Conservation (phyloP, 2,797 vertebrate species). For the Coregonus suidteri region DNA sequence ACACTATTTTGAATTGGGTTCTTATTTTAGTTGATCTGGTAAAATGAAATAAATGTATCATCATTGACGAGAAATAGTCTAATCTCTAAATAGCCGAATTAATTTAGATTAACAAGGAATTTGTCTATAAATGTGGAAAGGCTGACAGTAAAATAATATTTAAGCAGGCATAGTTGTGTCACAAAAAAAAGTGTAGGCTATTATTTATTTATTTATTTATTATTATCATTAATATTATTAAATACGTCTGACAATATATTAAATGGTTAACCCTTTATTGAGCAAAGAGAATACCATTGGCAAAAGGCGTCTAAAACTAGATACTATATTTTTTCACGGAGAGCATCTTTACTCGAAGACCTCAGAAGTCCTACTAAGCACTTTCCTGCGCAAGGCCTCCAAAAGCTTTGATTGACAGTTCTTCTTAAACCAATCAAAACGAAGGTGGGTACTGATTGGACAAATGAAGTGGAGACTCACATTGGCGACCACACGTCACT, state of each 20-base stretch:
- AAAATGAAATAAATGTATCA: background rate
- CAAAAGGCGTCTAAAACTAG: background rate
- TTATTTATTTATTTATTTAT: background rate
- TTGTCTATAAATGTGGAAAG: background rate
- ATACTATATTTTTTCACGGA: conserved; percentile 21
- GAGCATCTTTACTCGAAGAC: conserved; percentile 25
- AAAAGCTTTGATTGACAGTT: conserved; percentile 62
- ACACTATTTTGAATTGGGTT: too few species aligned
- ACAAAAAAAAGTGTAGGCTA: background rate
- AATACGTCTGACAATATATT: background rate
- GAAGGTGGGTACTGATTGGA: conserved; percentile 46
- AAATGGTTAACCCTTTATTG: background rate
- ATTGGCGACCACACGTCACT: background rate
- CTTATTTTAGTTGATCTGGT: background rate
- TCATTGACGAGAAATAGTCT: background rate
- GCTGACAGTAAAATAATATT: background rate
- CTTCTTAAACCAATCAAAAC: conserved; percentile 55
- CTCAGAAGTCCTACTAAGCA: conserved; percentile 38
- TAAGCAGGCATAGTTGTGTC: background rate
- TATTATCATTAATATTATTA: conserved; percentile 5
- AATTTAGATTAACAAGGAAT: background rate
- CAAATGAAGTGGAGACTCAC: conserved; percentile 1
- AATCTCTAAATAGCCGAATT: too few species aligned
- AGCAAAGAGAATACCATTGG: background rate
- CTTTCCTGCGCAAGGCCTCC: conserved; percentile 5